These are phyloP conservation scores for Dromaius novaehollandiae DNA, from an alignment of 2,113 vertebrate species.

Conservation along the genomic window DNA sequence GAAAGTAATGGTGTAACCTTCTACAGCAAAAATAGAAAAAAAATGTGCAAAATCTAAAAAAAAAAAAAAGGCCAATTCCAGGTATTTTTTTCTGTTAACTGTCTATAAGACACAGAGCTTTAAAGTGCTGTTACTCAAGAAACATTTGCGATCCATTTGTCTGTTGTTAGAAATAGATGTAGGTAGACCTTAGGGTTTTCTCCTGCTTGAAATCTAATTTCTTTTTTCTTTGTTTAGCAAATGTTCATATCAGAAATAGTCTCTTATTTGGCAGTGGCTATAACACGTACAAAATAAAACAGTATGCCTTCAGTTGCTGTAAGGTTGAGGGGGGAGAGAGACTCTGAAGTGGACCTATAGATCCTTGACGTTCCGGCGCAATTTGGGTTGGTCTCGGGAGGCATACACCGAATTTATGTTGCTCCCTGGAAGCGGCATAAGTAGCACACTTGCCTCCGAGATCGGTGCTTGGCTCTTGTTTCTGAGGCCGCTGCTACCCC, in stretches of 20 bases:
- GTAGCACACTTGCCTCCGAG: fast-evolving
- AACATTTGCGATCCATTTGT: background rate
- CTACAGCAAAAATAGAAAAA: background rate
- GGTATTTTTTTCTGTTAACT: background rate
- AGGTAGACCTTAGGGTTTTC: background rate
- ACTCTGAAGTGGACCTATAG: background rate
- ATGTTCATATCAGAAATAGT: background rate
- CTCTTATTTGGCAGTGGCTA: background rate
- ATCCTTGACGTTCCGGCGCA: background rate
- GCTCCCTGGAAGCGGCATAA: background rate
- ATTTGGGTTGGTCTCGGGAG: background rate
- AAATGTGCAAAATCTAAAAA: background rate
- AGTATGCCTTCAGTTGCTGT: fast-evolving
- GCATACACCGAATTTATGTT: fast-evolving
- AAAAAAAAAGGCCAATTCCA: background rate
- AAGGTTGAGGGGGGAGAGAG: background rate
- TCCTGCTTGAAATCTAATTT: background rate
- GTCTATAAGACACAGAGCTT: fast-evolving
- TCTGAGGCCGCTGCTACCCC: background rate
- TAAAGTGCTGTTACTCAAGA: background rate
- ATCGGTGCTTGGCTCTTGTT: background rate
- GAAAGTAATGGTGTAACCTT: too few relatives aligned
- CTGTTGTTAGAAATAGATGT: background rate
- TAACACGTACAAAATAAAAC: background rate
- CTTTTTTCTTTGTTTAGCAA: background rate